These are phyloP conservation scores for Strigamia maritima DNA, from an alignment of 2,888 invertebrate genomes.

Conservation along the genomic window DNA sequence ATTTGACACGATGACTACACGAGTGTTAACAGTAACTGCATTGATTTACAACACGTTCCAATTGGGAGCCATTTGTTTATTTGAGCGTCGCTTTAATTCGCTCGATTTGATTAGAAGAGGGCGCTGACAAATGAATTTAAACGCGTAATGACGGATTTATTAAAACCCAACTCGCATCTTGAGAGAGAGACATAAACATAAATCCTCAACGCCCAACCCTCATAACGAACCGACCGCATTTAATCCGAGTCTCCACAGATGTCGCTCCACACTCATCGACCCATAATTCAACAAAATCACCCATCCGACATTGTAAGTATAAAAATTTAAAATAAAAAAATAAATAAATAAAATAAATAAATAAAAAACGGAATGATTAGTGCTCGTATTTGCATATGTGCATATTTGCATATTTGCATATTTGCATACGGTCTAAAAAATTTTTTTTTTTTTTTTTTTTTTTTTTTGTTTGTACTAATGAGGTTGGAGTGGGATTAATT, in stretches of 20 bases:
- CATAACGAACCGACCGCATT: background rate
- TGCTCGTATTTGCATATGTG: background rate
- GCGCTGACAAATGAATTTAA: conserved; percentile 17
- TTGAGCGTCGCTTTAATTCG: background rate
- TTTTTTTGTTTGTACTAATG: conserved; percentile 1
- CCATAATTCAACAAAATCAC: background rate
- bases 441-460: background rate
- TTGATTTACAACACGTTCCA: background rate
- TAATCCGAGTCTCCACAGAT: background rate
- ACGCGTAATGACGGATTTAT: conserved; percentile 12
- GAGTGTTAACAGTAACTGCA: too few species aligned
- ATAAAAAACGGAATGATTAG: too few species aligned
- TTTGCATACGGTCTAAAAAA: background rate
- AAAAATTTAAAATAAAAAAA: too few species aligned
- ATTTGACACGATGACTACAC: too few species aligned
- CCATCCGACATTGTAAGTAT: too few species aligned
- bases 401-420: background rate
- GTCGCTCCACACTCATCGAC: background rate
- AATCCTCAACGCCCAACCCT: background rate
- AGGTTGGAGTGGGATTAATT: conserved; percentile 1
- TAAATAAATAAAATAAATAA: too few species aligned
- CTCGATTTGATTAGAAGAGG: conserved; percentile 27
- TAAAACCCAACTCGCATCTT: conserved; percentile 15
- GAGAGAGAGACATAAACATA: conserved; percentile 5
- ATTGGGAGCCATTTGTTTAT: conserved; percentile 3